phyloP scores from a whole-genome alignment of 1,140 invertebrate species.

The Drosophila lini region DNA sequence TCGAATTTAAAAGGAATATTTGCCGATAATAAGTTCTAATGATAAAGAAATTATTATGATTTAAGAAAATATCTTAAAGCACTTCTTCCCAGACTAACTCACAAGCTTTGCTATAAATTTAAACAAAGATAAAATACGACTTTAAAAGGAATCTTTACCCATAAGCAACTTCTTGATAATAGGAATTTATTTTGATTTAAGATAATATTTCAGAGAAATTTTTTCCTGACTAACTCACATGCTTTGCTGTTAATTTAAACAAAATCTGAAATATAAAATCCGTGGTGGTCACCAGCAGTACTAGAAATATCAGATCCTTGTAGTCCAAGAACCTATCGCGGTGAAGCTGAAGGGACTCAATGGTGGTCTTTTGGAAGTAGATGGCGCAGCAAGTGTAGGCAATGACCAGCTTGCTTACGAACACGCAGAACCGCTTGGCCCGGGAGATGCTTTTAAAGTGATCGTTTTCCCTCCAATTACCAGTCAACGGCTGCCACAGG shows the following conservation, averaged over 20 bases:
- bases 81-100: too few relatives aligned
- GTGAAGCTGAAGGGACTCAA: conserved; percentile 15
- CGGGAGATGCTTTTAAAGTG: conserved; percentile 26
- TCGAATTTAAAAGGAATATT: background rate
- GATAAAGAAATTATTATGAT: too few relatives aligned
- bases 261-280: background rate
- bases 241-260: background rate
- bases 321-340: background rate
- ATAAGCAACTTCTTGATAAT: background rate
- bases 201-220: background rate
- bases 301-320: background rate
- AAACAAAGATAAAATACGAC: too few relatives aligned
- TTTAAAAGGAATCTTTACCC: too few relatives aligned
- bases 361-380: conserved; percentile 9
- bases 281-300: background rate
- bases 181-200: background rate
- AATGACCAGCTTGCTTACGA: conserved; percentile 28
- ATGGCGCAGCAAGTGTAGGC: conserved; percentile 2
- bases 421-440: conserved; percentile 42
- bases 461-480: conserved; percentile 41
- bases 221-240: background rate
- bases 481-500: conserved; percentile 51
- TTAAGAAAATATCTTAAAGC: too few relatives aligned
- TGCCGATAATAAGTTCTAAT: too few relatives aligned
- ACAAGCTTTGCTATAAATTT: too few relatives aligned